These are phyloP conservation scores for Isaurus tuberculatus DNA, from an alignment of 92 coral and sea anemone genomes.

Conservation along the genomic window DNA sequence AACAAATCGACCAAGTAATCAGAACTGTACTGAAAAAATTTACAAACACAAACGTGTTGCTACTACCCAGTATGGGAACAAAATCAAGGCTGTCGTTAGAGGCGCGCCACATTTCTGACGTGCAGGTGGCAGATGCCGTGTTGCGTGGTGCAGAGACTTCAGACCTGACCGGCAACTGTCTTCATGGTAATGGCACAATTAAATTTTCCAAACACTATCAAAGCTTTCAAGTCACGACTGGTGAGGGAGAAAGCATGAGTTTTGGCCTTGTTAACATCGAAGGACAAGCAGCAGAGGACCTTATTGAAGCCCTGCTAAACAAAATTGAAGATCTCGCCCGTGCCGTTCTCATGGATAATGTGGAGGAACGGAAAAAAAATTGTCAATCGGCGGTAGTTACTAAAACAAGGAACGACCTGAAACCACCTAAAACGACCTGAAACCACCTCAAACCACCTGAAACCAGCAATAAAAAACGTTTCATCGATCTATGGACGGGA, in stretches of 20 bases:
- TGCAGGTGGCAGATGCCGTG: neutral
- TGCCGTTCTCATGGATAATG: slow-evolving; percentile 10
- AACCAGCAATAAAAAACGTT: no score
- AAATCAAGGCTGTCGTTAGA: slow-evolving; percentile 9
- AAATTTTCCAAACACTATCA: slow-evolving; percentile 11
- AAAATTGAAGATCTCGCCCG: slow-evolving; percentile 13
- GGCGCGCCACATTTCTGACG: neutral
- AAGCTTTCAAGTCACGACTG: no score
- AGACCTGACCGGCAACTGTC: neutral
- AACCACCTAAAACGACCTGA: no score
- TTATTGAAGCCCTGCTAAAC: neutral
- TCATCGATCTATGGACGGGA: no score
- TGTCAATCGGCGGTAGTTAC: no score
- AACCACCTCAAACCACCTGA: no score
- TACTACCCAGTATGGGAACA: neutral
- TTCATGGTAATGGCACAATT: slow-evolving; percentile 6
- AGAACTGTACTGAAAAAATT: slow-evolving; percentile 9
- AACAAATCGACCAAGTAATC: slow-evolving; percentile 1
- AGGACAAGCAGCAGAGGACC: neutral
- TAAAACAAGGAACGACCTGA: no score
- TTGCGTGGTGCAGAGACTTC: neutral
- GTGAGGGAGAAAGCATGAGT: neutral
- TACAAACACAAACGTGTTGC: neutral
- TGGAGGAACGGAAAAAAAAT: neutral
- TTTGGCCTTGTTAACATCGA: neutral